phyloP scores from a whole-genome alignment of 64 coral and sea anemone species.

The Stichodactyla mertensii region DNA sequence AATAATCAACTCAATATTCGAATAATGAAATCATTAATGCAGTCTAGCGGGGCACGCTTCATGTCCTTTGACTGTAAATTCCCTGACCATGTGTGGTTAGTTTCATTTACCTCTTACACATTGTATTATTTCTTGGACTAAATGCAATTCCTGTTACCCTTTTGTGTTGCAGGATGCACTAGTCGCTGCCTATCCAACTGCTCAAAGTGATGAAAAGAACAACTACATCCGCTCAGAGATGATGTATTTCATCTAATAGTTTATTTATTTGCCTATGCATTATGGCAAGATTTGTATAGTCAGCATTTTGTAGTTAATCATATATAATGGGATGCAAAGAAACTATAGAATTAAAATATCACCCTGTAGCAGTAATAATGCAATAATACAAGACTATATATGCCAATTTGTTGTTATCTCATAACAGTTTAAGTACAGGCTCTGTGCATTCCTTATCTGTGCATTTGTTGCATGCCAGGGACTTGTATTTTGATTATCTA shows the following conservation, averaged over 20 bases:
- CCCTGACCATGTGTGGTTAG: neutral
- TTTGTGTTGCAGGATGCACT: constrained; percentile 73
- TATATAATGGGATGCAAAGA: neutral
- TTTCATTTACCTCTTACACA: neutral
- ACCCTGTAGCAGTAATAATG: too few relatives aligned
- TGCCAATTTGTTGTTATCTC: too few relatives aligned
- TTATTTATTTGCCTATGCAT: neutral
- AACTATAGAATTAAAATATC: neutral
- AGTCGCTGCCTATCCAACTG: constrained; percentile 84
- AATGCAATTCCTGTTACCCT: neutral
- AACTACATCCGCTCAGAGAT: constrained; percentile 75
- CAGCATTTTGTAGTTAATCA: neutral
- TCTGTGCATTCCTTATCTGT: too few relatives aligned
- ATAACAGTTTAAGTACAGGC: too few relatives aligned
- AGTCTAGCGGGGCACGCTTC: too few relatives aligned
- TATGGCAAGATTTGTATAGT: neutral
- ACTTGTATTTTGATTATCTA: too few relatives aligned
- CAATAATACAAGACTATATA: neutral
- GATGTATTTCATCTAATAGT: constrained; percentile 66
- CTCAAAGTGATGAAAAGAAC: constrained; percentile 82
- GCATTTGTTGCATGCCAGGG: too few relatives aligned
- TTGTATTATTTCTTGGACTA: neutral
- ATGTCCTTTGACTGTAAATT: too few relatives aligned
- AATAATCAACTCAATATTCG: too few relatives aligned
- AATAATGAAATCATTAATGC: too few relatives aligned